Base-by-base conservation (phyloP, 2,888 invertebrate species). In the Drosophila mayaguana region DNA sequence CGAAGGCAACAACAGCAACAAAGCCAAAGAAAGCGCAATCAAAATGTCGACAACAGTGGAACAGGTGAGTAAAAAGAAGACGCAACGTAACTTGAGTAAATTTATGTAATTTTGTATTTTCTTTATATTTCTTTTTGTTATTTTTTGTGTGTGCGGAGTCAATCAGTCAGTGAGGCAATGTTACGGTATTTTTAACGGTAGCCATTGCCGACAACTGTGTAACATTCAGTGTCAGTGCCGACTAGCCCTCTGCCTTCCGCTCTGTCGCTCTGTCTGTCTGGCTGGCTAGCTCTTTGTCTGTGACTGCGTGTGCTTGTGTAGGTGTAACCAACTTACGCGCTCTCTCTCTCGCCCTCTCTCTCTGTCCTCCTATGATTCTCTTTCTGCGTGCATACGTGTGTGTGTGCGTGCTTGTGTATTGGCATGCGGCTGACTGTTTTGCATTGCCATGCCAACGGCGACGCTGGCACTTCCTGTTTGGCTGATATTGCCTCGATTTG, bases 401-500 rank as follows among this genome's bases (percentile, higher is more conserved):
- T 68, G 65, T 78, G 55, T 67, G 67, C 79, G 76, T 68, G 70
- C 75, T 54, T 70, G 75, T 79, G 77, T 79, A 66, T 75, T 76
- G 78, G 76, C 76, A 81, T 80, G 78, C 80, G 72, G 71, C 71
- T 45, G 64, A 69, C 63, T 78, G 83, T 88, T 88, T 88, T 88
- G 88, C 83, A 88, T 86, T 81, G 78, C 86, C 80, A 88, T 86
- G 86, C 80, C 78, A 86, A 88, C 74, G 75, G 71, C 74, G 75
- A 54, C 67, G 70, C 63, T 78, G 63, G 65, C 71, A 77, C 77
- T 77, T 80, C 88, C 75, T 73, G 67, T 69, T 72, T 54, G 62
- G 72, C 68, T 65, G 70, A 68, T 62, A 71, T 75, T 80, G 83
- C 74, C 80, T 80, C 81, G 88, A 81, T 85, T 88, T 80, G 86